Conservation (phyloP, 1,140 invertebrate species). For the Vanessa tameamea region DNA sequence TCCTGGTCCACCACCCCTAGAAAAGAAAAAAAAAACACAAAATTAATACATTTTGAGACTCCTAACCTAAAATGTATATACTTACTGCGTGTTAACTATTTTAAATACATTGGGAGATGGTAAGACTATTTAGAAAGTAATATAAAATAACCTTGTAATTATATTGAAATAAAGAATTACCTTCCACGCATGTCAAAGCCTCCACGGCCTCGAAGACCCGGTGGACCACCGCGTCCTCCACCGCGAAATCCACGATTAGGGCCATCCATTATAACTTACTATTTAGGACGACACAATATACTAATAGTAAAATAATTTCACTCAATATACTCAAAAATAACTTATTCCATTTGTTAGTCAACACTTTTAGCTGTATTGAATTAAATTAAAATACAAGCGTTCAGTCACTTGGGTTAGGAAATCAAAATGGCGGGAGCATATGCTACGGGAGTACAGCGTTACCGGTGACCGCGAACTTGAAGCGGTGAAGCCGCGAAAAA, state of each 20-base stretch:
- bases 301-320: neutral
- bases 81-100: neutral
- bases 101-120: neutral
- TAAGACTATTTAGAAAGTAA: neutral
- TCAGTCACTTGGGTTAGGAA: neutral
- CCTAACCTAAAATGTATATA: constrained; percentile 5
- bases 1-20: constrained; percentile 55
- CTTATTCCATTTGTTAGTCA: constrained; percentile 15
- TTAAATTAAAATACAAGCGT: neutral
- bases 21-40: constrained; percentile 19
- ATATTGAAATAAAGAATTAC: constrained; percentile 38
- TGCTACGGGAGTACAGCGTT: no score
- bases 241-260: constrained; percentile 69
- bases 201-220: constrained; percentile 61
- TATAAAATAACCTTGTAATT: neutral
- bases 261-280: constrained; percentile 57
- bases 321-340: neutral
- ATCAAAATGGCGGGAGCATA: constrained; percentile 24
- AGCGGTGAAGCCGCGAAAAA: no score
- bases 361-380: neutral
- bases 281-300: neutral
- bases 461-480: no score
- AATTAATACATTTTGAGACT: neutral
- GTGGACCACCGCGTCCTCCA: constrained; percentile 66
- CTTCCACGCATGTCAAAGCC: constrained; percentile 74